Base-by-base conservation (phyloP, 2,888 invertebrate species). In the Latrodectus hesperus region DNA sequence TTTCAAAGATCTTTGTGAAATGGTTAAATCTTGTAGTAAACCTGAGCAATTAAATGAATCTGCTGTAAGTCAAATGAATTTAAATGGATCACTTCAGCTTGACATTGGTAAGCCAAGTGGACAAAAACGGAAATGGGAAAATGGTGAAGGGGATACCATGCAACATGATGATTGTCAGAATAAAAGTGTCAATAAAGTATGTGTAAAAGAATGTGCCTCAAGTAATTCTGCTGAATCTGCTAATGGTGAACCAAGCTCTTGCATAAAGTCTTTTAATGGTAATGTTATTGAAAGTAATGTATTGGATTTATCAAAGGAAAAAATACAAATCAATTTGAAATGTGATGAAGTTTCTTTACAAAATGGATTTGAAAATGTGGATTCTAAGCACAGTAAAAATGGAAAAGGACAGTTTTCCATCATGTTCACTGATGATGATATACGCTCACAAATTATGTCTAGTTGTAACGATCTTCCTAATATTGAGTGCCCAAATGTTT, bases 401-500 rank as follows among this genome's bases (percentile, higher is more conserved):
- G 74, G 65, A 38, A 72, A 64, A 72, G 74, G 80, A 51, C 83
- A 84, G 14, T 84, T 88, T 83, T 79, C 88, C 65, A 68, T 84
- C 17, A 88, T 73, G 72, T 89, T 89, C 70, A 82, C 84, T 38
- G 89, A 87, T 78, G 84, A 84, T 53, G 72, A 74, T 55, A 88
- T 89, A 53, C 77, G 88, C 49, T 87, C 88, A 26, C 81, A 84
- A 71, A 80, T 87, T 5, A 87, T 83, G 75, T 82, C 89, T 55
- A 84, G 77, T 76, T 60, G 74, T 38, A 88, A 72, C 78, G 84
- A 89, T 51, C 52, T 73, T 60, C 74, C 81, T n/a, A 81, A 89
- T 71, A 85, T 79, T 75, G 90, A 90, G 70, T 92, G 91, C 84
- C 92, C 92, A 17, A 92, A 92, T 89, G 92, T 92, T 11, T 91